Conservation (phyloP, 2,888 invertebrate genomes). For the Euzophera pinguis region DNA sequence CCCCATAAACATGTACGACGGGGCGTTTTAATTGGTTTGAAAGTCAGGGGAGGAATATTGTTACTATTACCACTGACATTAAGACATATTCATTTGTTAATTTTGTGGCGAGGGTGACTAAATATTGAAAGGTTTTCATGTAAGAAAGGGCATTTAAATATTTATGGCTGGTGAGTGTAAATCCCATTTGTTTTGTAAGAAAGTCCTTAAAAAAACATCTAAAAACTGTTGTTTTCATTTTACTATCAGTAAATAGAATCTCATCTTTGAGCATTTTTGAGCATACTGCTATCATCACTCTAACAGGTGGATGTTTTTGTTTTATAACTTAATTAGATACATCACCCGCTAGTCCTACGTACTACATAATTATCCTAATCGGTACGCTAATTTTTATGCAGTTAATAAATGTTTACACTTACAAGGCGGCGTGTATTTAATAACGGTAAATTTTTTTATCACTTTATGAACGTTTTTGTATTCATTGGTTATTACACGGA, state of each 20-base stretch:
- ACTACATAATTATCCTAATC: constrained; percentile 7
- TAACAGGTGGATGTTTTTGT: not conserved
- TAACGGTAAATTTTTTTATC: constrained; percentile 7
- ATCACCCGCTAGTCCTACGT: constrained; percentile 2
- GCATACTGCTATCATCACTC: not conserved
- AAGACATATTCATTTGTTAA: not conserved
- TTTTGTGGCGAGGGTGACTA: not conserved
- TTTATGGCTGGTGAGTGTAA: not conserved
- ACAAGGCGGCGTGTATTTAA: not conserved
- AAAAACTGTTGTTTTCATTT: too few relatives aligned
- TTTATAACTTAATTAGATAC: not conserved
- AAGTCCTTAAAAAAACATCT: too few relatives aligned
- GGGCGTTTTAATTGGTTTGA: constrained; percentile 6
- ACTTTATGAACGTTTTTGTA: not conserved
- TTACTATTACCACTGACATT: not conserved
- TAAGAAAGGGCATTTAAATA: not conserved
- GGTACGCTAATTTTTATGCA: constrained; percentile 3
- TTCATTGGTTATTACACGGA: constrained; percentile 2
- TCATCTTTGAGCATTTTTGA: not conserved
- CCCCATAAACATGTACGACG: not conserved
- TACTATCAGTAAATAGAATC: too few relatives aligned
- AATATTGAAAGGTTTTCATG: not conserved
- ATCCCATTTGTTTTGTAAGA: too few relatives aligned
- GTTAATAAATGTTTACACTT: constrained; percentile 4
- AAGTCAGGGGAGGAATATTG: not conserved